phyloP scores from a whole-genome alignment of 2,888 invertebrate genomes.

The Cephus sareptanus region DNA sequence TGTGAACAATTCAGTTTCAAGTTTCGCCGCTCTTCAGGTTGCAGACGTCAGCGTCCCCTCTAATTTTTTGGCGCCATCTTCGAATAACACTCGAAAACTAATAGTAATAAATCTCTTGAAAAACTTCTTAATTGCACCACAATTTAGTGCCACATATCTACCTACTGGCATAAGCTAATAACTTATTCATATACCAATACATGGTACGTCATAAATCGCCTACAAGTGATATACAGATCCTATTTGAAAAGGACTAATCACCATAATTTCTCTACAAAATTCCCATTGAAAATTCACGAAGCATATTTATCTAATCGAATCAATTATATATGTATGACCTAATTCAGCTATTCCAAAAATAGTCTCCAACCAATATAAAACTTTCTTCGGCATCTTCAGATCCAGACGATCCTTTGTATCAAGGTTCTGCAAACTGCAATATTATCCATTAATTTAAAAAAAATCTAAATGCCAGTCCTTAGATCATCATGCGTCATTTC shows the following conservation, averaged over 20 bases:
- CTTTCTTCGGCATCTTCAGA: not conserved
- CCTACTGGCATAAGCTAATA: not conserved
- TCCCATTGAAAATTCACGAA: not conserved
- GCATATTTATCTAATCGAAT: not conserved
- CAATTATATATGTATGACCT: not conserved
- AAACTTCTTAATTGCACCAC: not conserved
- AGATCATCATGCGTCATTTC: not conserved
- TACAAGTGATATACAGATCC: not conserved
- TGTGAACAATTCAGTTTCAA: no score
- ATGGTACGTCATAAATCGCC: not conserved
- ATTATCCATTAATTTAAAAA: not conserved
- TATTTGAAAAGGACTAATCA: not conserved
- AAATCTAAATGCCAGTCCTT: no score
- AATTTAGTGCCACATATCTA: not conserved
- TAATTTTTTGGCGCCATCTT: not conserved
- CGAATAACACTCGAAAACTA: not conserved
- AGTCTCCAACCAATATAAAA: not conserved
- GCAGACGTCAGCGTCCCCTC: not conserved
- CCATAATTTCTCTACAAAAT: not conserved
- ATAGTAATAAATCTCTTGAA: not conserved
- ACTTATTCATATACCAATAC: not conserved
- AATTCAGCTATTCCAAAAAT: not conserved
- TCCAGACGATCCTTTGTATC: not conserved
- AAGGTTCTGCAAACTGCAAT: not conserved
- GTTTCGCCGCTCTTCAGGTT: not conserved